phyloP scores from a whole-genome alignment of 1,140 invertebrate species.

The Metaphire vulgaris region DNA sequence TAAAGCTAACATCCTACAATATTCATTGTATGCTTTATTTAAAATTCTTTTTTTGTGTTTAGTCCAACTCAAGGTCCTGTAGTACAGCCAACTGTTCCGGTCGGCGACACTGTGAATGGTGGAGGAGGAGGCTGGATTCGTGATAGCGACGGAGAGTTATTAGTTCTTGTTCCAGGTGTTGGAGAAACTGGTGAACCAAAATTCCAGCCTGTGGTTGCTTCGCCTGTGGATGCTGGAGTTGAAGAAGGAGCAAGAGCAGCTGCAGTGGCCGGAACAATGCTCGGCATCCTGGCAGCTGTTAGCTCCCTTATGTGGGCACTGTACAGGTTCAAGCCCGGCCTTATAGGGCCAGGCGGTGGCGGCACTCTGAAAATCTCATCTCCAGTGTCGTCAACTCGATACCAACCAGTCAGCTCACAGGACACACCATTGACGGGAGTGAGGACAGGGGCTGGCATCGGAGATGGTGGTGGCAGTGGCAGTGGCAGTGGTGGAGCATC shows the following conservation, averaged over 20 bases:
- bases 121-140: constrained; percentile 9
- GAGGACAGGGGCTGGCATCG: constrained; percentile 30
- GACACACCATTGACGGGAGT: constrained; percentile 2
- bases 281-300: constrained; percentile 39
- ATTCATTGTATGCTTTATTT: no score
- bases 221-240: neutral
- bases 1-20: no score
- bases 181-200: neutral
- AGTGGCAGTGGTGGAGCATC: neutral
- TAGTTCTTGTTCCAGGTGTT: neutral
- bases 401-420: constrained; percentile 12
- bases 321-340: constrained; percentile 36
- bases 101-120: neutral
- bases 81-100: no score
- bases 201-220: constrained; percentile 20
- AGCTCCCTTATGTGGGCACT: constrained; percentile 46
- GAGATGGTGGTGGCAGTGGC: constrained; percentile 15
- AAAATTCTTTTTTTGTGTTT: no score
- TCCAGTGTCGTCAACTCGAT: constrained; percentile 4
- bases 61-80: no score
- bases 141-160: constrained; percentile 1
- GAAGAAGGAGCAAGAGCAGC: constrained; percentile 33
- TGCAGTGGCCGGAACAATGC: constrained; percentile 40
- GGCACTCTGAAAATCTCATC: constrained; percentile 22
- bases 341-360: constrained; percentile 17